Evolutionary conservation across 2,113 vertebrate genomes (phyloP).

Genomic region (Laticauda laticaudata): DNA sequence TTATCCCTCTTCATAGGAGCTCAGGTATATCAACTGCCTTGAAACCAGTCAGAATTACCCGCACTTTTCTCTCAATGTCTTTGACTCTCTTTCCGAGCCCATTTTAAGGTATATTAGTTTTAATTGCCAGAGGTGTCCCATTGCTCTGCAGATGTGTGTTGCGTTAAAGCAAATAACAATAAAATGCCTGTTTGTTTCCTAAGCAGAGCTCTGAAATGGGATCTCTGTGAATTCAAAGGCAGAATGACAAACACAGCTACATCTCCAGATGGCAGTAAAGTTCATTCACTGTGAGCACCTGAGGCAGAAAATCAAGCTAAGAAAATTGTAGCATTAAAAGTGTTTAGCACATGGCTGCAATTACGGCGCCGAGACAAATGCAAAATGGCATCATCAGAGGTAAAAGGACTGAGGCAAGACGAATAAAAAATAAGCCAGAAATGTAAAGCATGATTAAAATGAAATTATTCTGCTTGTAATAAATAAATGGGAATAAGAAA

Average conservation of each 20-base stretch:
- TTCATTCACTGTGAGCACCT: constrained; percentile 47
- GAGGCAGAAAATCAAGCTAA: constrained; percentile 42
- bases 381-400: constrained; percentile 10
- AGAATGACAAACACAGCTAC: constrained; percentile 46
- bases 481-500: constrained; percentile 7
- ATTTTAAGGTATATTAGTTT: constrained; percentile 35
- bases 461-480: not conserved
- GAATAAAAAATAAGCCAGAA: constrained; percentile 5
- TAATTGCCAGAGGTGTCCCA: not conserved
- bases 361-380: constrained; percentile 4
- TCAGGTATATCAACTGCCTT: not conserved
- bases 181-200: constrained; percentile 19
- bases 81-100: not conserved
- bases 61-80: not conserved
- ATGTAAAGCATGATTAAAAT: constrained; percentile 16
- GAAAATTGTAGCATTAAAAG: constrained; percentile 25
- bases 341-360: constrained; percentile 15
- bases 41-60: not conserved
- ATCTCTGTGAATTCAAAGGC: constrained; percentile 28
- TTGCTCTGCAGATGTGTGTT: not conserved
- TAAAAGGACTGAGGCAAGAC: not conserved
- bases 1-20: not conserved
- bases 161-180: constrained; percentile 14
- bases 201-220: constrained; percentile 26
- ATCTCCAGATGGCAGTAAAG: constrained; percentile 62